Base-by-base conservation (phyloP, 2,797 vertebrate species). In the Cirrhinus molitorella region DNA sequence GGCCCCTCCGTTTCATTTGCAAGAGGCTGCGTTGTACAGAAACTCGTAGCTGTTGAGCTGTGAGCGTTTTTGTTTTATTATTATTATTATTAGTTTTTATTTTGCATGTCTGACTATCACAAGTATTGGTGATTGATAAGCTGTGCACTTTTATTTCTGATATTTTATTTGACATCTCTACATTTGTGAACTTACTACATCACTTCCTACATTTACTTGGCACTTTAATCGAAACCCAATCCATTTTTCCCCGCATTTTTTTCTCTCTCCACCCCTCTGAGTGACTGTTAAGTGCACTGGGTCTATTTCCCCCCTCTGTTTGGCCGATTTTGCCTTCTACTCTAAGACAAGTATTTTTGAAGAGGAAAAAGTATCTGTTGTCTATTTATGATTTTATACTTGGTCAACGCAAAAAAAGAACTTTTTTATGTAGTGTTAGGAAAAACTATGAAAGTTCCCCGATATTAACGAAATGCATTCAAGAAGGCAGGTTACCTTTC, bases 211-310 rank as follows among this genome's bases (percentile, higher is more conserved):
- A 87, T 85, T 88, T 86, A 88, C 88, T 80, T 83, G 85, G 90
- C 92, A 93, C 92, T 93, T 94, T 91, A 93, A 86, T 82, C 87
- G 73, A 90, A 90, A 63, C 78, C 86, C 88, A 81, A 74, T 87
- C 88, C 80, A 77, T 89, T 72, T 72, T 81, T 90, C 77, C 80
- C 80, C 79, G 80, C 68, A 83, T 76, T 75, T 75, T 21, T 85
- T 13, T 59, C 75, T 79, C 72, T 6, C 80, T 88, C 85, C 68
- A 83, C 79, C 73, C 67, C 25, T 78, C 67, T 31, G 68, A 72
- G 81, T 89, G 92, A 94, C 92, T 93, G 91, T 92, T 92, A 90
- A 51, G 86, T 92, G 90, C 91, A 86, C 89, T 90, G 91, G 91
- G 91, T 89, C 89, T 90, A 85, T 92, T 89, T 79, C 74, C 85